A percentile compares a stretch with the other conserved stretches of the same genome.
These are phyloP conservation scores for Aphelinus certus DNA, from an alignment of 1,140 invertebrate genomes.

Conservation along the genomic window DNA sequence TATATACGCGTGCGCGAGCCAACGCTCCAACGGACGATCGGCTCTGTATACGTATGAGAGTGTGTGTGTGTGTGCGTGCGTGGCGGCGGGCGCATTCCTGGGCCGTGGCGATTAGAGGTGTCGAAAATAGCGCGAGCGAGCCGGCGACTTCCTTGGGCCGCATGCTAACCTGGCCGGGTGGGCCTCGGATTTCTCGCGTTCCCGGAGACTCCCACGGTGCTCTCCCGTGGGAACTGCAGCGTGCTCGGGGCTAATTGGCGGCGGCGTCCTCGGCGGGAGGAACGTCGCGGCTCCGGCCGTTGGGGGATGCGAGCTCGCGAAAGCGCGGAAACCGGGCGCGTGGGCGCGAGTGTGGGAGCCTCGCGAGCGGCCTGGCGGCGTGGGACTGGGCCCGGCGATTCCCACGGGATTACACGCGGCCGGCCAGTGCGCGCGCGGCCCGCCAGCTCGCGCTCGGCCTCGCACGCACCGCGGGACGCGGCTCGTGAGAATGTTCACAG, in stretches of 20 bases:
- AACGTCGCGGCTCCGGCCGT: no score
- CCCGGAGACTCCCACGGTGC: slow-evolving; percentile 54
- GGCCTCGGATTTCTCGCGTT: slow-evolving; percentile 51
- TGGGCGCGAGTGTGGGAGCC: no score
- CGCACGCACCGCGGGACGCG: background rate
- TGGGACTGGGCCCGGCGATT: slow-evolving; percentile 36
- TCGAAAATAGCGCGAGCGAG: slow-evolving; percentile 9
- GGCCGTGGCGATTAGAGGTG: background rate
- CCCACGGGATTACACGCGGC: slow-evolving; percentile 49
- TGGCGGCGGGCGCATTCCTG: no score
- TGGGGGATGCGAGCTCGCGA: no score
- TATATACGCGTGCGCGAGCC: background rate
- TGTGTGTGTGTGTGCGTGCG: background rate
- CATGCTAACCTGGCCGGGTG: slow-evolving; percentile 47
- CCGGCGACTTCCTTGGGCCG: slow-evolving; percentile 43
- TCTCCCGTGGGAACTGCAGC: slow-evolving; percentile 55
- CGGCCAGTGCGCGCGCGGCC: background rate
- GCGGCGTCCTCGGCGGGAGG: background rate
- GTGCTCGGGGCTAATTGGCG: slow-evolving; percentile 47
- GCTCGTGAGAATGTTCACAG: slow-evolving; percentile 59
- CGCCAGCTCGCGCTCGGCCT: background rate
- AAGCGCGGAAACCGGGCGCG: no score
- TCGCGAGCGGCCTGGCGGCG: no score
- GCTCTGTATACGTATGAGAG: background rate
- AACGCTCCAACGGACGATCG: no score